phyloP scores from a whole-genome alignment of 2,797 vertebrate genomes.

The Tokudaia tokunoshimensis region DNA sequence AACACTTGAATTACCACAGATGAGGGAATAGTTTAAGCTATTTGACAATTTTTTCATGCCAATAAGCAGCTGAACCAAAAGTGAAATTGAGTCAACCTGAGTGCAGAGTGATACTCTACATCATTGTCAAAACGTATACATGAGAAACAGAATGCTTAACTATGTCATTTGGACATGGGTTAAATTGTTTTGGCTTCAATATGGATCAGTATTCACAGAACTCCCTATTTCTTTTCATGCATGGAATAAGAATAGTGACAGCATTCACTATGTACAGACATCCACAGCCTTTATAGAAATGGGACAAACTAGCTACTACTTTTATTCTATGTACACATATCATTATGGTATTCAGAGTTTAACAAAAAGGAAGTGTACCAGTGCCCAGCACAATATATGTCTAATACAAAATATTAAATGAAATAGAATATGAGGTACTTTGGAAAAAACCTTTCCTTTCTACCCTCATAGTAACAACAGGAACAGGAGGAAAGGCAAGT shows the following conservation, averaged over 20 bases:
- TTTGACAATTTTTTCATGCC: background rate
- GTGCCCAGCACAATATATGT: too few relatives aligned
- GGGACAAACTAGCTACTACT: background rate
- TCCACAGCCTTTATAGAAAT: background rate
- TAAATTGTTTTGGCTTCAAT: background rate
- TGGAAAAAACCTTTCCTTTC: background rate
- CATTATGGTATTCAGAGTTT: background rate
- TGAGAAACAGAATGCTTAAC: background rate
- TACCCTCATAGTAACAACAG: background rate
- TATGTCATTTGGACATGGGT: background rate
- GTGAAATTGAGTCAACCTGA: background rate
- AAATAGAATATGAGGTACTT: background rate
- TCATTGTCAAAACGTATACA: background rate
- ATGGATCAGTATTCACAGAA: background rate
- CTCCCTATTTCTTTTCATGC: background rate
- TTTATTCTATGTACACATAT: background rate
- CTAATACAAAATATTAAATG: conserved; percentile 3
- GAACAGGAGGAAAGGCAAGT: background rate
- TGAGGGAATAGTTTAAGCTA: background rate
- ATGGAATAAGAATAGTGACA: background rate
- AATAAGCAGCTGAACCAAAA: background rate
- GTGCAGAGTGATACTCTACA: rapidly evolving
- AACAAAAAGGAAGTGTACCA: background rate
- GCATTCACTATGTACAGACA: rapidly evolving
- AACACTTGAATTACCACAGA: background rate